Evolutionary conservation across 2,888 invertebrate species (phyloP).

Genomic region (Clanis bilineata): DNA sequence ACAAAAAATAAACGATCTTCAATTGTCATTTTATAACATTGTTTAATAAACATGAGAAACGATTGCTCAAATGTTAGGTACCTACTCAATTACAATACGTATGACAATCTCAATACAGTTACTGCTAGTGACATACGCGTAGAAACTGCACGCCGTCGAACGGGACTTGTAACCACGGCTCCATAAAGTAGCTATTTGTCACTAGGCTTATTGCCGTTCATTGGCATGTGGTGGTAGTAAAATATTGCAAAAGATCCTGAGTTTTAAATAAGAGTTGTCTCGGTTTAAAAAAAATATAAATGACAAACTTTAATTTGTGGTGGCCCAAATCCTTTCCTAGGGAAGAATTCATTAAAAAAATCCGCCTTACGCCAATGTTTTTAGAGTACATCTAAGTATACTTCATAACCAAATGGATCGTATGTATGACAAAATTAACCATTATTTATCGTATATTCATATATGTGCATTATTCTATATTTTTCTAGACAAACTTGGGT

Average conservation of each 20-base stretch:
- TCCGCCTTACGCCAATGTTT: too few species aligned
- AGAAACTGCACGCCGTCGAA: conserved; percentile 6
- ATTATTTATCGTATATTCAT: too few species aligned
- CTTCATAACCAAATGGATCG: too few species aligned
- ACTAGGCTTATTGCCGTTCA: conserved; percentile 6
- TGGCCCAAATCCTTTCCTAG: too few species aligned
- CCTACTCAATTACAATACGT: neutral
- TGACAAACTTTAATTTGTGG: too few species aligned
- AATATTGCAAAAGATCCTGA: neutral
- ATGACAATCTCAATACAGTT: neutral
- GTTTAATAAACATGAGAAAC: neutral
- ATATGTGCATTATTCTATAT: too few species aligned
- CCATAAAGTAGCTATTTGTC: conserved; percentile 9
- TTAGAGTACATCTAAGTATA: too few species aligned
- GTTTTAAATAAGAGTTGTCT: neutral
- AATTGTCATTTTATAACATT: neutral
- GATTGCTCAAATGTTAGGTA: neutral
- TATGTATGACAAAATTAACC: too few species aligned
- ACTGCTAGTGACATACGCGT: neutral
- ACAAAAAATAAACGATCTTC: neutral
- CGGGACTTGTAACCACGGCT: conserved; percentile 6
- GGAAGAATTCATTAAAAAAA: too few species aligned
- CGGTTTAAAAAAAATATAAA: too few species aligned
- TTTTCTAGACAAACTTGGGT: too few species aligned
- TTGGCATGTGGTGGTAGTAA: conserved; percentile 4